phyloP scores from a whole-genome alignment of 2,797 vertebrate species.

The Ibycter americanus region DNA sequence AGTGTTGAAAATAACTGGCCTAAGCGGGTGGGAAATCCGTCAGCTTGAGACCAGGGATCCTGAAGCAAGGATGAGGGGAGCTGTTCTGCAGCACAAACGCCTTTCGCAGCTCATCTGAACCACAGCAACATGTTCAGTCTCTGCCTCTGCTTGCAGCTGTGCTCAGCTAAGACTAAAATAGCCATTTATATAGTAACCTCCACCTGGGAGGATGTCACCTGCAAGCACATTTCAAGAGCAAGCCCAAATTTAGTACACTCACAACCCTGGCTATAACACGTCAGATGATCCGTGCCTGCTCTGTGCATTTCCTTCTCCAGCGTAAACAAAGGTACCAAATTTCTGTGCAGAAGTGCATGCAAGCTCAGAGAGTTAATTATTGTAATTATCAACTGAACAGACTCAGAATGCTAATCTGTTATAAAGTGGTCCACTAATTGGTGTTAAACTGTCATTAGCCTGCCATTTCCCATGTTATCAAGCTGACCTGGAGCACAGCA shows the following conservation, averaged over 20 bases:
- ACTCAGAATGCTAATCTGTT: slow-evolving; percentile 43
- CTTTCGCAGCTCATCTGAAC: not conserved
- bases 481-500: slow-evolving; percentile 19
- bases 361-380: slow-evolving; percentile 56
- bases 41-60: not conserved
- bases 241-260: not conserved
- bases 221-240: not conserved
- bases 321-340: not conserved
- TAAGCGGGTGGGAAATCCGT: not conserved
- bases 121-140: not conserved
- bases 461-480: slow-evolving; percentile 18
- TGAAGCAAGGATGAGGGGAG: not conserved
- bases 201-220: not conserved
- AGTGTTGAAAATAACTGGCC: not conserved
- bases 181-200: not conserved
- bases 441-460: slow-evolving; percentile 56
- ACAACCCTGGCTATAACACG: not conserved
- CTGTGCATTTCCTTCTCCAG: not conserved
- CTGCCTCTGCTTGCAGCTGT: not conserved
- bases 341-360: not conserved
- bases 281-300: not conserved
- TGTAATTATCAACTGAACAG: slow-evolving; percentile 57
- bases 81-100: not conserved
- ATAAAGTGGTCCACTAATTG: slow-evolving; percentile 61
- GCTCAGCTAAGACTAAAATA: not conserved